phyloP scores from a whole-genome alignment of 2,888 invertebrate species.

The Ichneumon xanthorius region DNA sequence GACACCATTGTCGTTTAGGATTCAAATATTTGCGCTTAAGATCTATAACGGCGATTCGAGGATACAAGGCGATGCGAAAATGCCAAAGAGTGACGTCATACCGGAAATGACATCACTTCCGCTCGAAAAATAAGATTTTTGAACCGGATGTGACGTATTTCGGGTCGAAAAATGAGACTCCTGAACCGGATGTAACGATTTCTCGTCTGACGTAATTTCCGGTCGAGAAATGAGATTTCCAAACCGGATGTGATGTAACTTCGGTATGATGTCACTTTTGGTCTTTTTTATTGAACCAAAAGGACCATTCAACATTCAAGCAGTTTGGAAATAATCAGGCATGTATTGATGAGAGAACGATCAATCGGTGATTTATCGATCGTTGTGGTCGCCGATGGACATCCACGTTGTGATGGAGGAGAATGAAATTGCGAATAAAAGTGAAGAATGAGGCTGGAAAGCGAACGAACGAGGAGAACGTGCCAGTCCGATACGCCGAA shows the following conservation, averaged over 20 bases:
- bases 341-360: neutral
- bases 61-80: too few species aligned
- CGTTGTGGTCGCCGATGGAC: neutral
- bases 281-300: neutral
- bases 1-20: neutral
- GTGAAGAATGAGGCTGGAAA: neutral
- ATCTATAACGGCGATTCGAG: neutral
- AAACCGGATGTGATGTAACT: too few species aligned
- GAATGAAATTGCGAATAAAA: constrained; percentile 28
- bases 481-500: constrained; percentile 72
- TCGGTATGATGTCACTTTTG: too few species aligned
- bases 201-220: too few species aligned
- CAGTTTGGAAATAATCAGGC: neutral
- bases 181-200: too few species aligned
- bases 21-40: neutral
- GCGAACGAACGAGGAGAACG: constrained; percentile 47
- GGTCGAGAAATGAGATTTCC: too few species aligned
- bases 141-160: too few species aligned
- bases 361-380: neutral
- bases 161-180: too few species aligned
- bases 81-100: too few species aligned
- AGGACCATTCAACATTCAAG: neutral
- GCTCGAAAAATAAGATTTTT: too few species aligned
- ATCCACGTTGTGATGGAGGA: constrained; percentile 28
- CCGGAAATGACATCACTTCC: too few species aligned